A percentile compares a stretch with the other conserved stretches of the same genome.
Conservation (phyloP, 1,140 invertebrate genomes). For the Drusus annulatus region DNA sequence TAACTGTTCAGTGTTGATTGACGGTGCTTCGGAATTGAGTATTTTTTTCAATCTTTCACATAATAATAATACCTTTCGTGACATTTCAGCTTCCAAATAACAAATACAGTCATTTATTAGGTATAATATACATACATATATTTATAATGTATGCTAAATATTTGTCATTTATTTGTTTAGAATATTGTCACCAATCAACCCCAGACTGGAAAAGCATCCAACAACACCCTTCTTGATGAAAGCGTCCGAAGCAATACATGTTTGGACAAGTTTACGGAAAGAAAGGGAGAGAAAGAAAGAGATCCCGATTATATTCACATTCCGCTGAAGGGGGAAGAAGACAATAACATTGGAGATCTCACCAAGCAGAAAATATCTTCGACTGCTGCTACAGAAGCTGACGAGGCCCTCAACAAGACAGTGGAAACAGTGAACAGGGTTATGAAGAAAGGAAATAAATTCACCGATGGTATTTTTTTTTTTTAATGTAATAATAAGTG, state of each 20-base stretch:
- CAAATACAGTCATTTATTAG: no score
- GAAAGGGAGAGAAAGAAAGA: neutral
- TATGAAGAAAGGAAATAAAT: conserved; percentile 77
- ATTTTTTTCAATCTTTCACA: no score
- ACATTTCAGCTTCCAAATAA: no score
- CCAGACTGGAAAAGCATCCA: conserved; percentile 19
- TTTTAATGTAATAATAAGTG: no score
- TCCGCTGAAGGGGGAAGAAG: conserved; percentile 17
- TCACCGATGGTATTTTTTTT: conserved; percentile 74
- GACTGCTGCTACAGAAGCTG: conserved; percentile 43
- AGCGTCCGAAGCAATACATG: neutral
- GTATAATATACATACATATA: no score
- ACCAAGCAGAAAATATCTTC: neutral
- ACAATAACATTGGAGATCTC: neutral
- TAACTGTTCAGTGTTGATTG: no score
- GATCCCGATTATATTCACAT: conserved; percentile 35
- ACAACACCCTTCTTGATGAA: neutral
- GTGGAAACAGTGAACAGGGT: conserved; percentile 60
- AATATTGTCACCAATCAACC: conserved; percentile 46
- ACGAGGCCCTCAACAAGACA: conserved; percentile 64
- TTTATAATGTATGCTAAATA: no score
- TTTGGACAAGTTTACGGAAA: neutral
- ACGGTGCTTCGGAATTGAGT: no score
- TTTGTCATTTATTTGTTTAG: neutral
- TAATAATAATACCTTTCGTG: no score